Percentiles rank a stretch among this genome's conserved stretches.
Conservation (phyloP, 2,888 invertebrate genomes). For the Thelaira solivaga region DNA sequence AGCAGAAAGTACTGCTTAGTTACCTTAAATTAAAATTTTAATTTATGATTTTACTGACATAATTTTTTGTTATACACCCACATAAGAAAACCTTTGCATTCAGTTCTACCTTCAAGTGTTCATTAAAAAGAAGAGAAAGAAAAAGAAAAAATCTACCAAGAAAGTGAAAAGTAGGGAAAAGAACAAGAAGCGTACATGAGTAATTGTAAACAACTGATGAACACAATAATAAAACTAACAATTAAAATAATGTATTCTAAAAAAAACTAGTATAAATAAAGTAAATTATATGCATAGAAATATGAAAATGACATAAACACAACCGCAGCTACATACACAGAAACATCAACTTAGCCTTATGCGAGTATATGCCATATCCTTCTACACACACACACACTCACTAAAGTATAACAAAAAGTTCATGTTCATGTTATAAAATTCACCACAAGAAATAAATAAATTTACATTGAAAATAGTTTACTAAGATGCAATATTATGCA, state of each 20-base stretch:
- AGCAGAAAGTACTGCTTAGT: too few species aligned
- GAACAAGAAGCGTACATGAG: background rate
- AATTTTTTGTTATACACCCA: too few species aligned
- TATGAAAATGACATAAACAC: too few species aligned
- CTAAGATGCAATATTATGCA: background rate
- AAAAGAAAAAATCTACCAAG: background rate
- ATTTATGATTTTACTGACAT: too few species aligned
- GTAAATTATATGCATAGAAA: background rate
- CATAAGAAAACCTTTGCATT: background rate
- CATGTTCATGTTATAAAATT: background rate
- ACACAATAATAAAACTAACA: conserved; percentile 17
- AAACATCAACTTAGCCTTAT: background rate
- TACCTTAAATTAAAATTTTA: too few species aligned
- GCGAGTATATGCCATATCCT: background rate
- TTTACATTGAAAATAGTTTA: conserved; percentile 18
- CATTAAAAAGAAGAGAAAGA: background rate
- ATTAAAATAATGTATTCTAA: conserved; percentile 32
- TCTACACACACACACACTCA: background rate
- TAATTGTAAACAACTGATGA: conserved; percentile 3
- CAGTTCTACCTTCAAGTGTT: background rate
- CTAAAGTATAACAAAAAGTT: too few species aligned
- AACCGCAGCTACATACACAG: background rate
- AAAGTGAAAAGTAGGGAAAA: background rate
- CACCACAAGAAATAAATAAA: conserved; percentile 8
- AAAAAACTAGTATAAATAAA: conserved; percentile 32